Evolutionary conservation across 1,140 invertebrate genomes (phyloP), one percentile per base, ranked within the genome.

Genomic region (Holotrichia oblita): DNA sequence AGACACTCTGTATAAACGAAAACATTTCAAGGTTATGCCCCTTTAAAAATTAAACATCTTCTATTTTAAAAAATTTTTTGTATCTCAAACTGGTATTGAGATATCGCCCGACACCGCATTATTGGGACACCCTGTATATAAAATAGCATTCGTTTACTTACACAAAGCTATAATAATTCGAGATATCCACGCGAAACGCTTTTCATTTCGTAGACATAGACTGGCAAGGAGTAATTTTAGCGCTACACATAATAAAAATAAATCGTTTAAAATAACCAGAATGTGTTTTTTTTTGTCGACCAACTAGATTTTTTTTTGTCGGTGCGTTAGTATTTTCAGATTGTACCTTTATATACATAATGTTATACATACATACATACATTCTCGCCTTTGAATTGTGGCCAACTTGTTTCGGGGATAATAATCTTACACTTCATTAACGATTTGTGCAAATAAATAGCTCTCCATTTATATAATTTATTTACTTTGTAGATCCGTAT

Each of bases 401-500:
- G 61, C 61, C 61, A 69, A 69, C 10, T 69, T 34, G 61, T 69
- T 24, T 69, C 27, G 61, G 61, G 61, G 61, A 69, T 69, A 69
- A 69, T 69, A 69, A 69, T 69, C 20, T 27, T 69, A 69, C 61
- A 69, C 10, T 69, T 69, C 61, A 69, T 69, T 69, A 69, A 69
- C 61, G 61, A 69, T 69, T 27, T 34, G 61, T 34, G 24, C 22
- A 69, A 69, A 69, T 69, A 69, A 69, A 69, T 69, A 69, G 22
- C 27, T 27, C 61, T 34, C 27, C 61, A 69, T 69, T 69, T 69
- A 69, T 69, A 69, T 69, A 22, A 69, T 69, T 69, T 69, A 69
- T 69, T 69, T 69, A 69, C 61, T 22, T 69, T 69, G 61, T 69
- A 69, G 61, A 69, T 69, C 27, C 22, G 20, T 69, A 69, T 69